A percentile compares a stretch with the other conserved stretches of the same genome.
Evolutionary conservation across 2,797 vertebrate genomes (phyloP).

Genomic region (Phalloptychus januarius): DNA sequence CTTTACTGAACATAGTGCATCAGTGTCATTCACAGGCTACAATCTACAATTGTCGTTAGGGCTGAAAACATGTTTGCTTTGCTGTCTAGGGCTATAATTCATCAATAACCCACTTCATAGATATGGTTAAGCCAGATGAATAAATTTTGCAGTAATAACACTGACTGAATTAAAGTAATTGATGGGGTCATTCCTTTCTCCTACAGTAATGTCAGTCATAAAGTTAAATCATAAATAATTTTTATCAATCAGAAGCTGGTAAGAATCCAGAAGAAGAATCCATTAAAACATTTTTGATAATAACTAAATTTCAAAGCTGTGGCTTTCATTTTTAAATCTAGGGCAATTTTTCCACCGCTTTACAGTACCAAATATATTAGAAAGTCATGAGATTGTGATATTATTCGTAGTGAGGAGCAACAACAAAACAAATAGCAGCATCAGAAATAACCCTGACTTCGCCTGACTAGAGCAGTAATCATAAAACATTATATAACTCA

Average conservation of each 20-base stretch:
- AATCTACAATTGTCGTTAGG: conserved; percentile 34
- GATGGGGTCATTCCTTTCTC: conserved; percentile 7
- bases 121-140: conserved; percentile 42
- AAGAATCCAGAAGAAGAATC: background rate
- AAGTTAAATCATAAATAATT: background rate
- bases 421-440: no score
- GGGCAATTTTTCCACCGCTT: background rate
- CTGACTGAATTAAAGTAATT: conserved; percentile 36
- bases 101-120: conserved; percentile 38
- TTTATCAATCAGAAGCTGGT: background rate
- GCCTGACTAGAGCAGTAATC: no score
- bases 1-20: conserved; percentile 59
- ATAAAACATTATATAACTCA: background rate
- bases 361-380: background rate
- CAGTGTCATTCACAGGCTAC: conserved; percentile 61
- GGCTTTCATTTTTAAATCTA: background rate
- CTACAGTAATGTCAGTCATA: background rate
- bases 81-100: conserved; percentile 29
- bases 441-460: no score
- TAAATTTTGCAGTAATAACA: conserved; percentile 42
- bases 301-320: background rate
- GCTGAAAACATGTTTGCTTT: conserved; percentile 49
- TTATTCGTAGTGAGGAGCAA: background rate
- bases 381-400: background rate
- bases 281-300: background rate